These are phyloP conservation scores for Hirundichthys speculiger DNA, from an alignment of 2,113 vertebrate species.

Conservation along the genomic window DNA sequence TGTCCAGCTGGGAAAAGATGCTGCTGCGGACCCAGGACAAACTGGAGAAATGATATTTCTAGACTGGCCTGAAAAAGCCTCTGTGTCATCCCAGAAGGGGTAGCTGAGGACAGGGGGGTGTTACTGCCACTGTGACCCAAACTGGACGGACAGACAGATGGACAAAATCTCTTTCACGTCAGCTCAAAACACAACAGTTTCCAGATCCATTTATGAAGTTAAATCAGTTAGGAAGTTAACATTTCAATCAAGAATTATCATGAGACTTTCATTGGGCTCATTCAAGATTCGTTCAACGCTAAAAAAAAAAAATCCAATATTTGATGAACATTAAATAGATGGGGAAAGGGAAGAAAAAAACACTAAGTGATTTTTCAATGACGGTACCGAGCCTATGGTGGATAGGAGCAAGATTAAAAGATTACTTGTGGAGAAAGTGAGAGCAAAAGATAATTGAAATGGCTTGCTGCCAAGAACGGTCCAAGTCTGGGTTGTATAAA, in stretches of 20 bases:
- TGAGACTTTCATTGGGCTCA: neutral
- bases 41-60: too few relatives aligned
- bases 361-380: slow-evolving; percentile 65
- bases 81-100: too few relatives aligned
- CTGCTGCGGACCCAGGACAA: too few relatives aligned
- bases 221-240: too few relatives aligned
- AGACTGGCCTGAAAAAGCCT: too few relatives aligned
- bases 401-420: slow-evolving; percentile 61
- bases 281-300: neutral
- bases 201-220: too few relatives aligned
- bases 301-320: slow-evolving; percentile 42
- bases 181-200: too few relatives aligned
- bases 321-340: slow-evolving; percentile 58
- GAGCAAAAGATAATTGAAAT: slow-evolving; percentile 71
- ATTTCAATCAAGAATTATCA: neutral
- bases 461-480: slow-evolving; percentile 54
- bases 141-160: too few relatives aligned
- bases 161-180: too few relatives aligned
- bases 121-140: too few relatives aligned
- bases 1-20: too few relatives aligned
- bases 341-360: slow-evolving; percentile 26
- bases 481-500: slow-evolving; percentile 27
- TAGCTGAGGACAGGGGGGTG: too few relatives aligned
- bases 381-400: slow-evolving; percentile 44
- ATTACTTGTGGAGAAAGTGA: slow-evolving; percentile 63